Percentiles rank a stretch among this genome's conserved stretches.
phyloP scores from a whole-genome alignment of 2,888 invertebrate species.

The Coelopa pilipes region DNA sequence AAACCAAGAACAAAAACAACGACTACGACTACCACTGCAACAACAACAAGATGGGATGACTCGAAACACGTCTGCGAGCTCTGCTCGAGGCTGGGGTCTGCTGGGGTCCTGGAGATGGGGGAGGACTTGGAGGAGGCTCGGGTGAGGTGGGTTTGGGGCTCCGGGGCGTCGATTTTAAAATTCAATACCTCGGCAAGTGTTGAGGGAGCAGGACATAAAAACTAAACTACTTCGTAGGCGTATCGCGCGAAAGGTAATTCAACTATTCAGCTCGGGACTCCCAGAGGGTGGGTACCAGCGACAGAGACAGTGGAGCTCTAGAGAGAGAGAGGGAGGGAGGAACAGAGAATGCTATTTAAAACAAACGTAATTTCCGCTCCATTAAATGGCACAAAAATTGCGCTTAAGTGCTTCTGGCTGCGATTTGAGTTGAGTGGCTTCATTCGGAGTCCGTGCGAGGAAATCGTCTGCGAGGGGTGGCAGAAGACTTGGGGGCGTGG shows the following conservation, averaged over 20 bases:
- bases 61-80: no score
- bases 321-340: no score
- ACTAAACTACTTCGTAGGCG: slow-evolving; percentile 6
- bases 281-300: not conserved
- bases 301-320: not conserved
- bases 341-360: not conserved
- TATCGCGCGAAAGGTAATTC: slow-evolving; percentile 4
- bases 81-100: no score
- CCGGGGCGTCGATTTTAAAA: slow-evolving; percentile 5
- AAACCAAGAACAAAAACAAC: not conserved
- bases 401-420: not conserved
- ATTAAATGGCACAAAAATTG: slow-evolving; percentile 14
- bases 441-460: not conserved
- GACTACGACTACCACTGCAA: not conserved
- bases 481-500: no score
- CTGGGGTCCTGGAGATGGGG: no score
- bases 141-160: not conserved
- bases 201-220: not conserved
- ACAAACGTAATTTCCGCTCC: slow-evolving; percentile 22
- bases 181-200: slow-evolving; percentile 9
- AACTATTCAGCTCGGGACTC: not conserved
- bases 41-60: slow-evolving; percentile 4
- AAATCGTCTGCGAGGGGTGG: no score
- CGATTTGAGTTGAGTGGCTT: slow-evolving; percentile 1
- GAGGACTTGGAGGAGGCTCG: no score